Base-by-base conservation (phyloP, 2,113 vertebrate genomes). In the Cettia cetti region DNA sequence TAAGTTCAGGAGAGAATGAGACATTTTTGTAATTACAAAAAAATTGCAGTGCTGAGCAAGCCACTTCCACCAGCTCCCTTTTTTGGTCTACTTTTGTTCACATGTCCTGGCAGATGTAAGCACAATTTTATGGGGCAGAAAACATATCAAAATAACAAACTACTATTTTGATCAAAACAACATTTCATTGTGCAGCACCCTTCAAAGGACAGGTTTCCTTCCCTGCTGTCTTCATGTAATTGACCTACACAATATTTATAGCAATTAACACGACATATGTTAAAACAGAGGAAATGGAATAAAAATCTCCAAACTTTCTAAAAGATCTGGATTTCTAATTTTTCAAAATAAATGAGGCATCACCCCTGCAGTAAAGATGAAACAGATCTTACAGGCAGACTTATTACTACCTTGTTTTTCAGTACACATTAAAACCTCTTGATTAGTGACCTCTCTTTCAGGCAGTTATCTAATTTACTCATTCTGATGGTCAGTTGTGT, bases 41-140 rank as follows among this genome's bases (percentile, higher is more conserved):
- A 47, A 47, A 28, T 33, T 70, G 27, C 33, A 2, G 1, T 50
- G 42, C 50, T 75, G 33, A 60, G 4, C 8, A 92, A 83, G 70
- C 13, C 16, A 22, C 18, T 15, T 81, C 35, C 39, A 74, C 14
- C 18, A 65, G 2, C 28, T 86, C n/a, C 40, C 33, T 65, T 79
- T 47, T 69, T 77, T 45, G 18, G 20, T 81, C 23, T 37, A 6
- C 45, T 82, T 82, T 75, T 72, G 19, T 71, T 85, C 64, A 26
- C 0, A 0, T 45, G 31, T 59, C 30, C 52, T 78, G 35, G 10
- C 22, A 87, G 35, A 63, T 0, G 1, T 28, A 11, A 74, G 6
- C 12, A 66, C 7, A 84, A 8, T 9, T 59, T 89, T 71, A 7
- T 60, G 60, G 30, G 52, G 6, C 9, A 59, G 24, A 75, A 64